phyloP scores from a whole-genome alignment of 2,113 vertebrate species.

The Gavia stellata region DNA sequence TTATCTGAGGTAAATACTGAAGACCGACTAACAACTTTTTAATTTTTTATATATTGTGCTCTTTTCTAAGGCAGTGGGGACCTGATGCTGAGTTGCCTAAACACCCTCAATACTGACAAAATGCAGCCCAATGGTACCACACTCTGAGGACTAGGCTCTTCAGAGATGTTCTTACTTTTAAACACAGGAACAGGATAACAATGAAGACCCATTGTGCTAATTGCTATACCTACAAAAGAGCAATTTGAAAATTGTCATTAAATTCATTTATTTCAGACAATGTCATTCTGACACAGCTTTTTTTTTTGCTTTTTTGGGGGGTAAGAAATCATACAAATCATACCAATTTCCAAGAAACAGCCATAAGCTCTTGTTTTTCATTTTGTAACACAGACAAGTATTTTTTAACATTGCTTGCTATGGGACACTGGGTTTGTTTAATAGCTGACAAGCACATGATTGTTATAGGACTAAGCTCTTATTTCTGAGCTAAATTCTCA shows the following conservation, averaged over 20 bases:
- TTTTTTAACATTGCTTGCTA: neutral
- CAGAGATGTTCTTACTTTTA: neutral
- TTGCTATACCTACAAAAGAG: neutral
- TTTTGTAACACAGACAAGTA: neutral
- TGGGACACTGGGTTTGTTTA: neutral
- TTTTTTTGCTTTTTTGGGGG: neutral
- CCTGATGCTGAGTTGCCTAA: neutral
- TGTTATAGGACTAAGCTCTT: neutral
- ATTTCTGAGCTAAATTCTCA: neutral
- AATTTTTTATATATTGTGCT: neutral
- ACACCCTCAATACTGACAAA: neutral
- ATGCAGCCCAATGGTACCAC: neutral
- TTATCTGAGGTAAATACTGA: neutral
- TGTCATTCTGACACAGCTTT: neutral
- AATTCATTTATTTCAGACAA: neutral
- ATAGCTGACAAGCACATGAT: neutral
- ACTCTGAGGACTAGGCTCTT: neutral
- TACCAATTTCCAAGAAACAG: neutral
- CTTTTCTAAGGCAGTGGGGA: neutral
- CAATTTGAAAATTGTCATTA: neutral
- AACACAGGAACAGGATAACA: neutral
- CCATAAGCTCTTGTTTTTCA: neutral
- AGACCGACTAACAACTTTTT: neutral
- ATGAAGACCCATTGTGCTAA: neutral
- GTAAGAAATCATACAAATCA: neutral